Percentiles rank a stretch among this genome's conserved stretches.
These are phyloP conservation scores for Drosophila aff. DNA, from an alignment of 1,140 invertebrate genomes.

Conservation along the genomic window DNA sequence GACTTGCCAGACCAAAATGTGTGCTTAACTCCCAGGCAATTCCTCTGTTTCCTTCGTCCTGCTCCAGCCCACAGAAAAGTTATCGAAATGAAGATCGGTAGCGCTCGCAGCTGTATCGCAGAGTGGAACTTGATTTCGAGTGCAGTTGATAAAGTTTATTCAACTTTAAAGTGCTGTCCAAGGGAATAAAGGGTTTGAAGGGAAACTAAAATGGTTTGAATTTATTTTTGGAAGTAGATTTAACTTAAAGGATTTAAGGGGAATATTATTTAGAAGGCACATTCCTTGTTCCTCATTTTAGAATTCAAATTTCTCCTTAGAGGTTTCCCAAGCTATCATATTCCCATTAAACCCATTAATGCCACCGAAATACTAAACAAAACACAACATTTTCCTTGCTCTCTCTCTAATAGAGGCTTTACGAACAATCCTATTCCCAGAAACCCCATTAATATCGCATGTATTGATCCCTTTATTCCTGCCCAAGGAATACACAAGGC, in stretches of 20 bases:
- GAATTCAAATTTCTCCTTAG: too few species aligned
- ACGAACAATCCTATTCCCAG: slow-evolving; percentile 1
- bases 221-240: slow-evolving; percentile 4
- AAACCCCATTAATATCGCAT: slow-evolving; percentile 18
- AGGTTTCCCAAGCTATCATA: too few species aligned
- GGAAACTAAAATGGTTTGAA: background rate
- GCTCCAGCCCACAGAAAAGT: slow-evolving; percentile 30
- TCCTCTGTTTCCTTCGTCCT: background rate
- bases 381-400: background rate
- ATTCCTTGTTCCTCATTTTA: too few species aligned
- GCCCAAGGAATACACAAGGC: background rate
- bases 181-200: slow-evolving; percentile 11
- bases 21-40: slow-evolving; percentile 54
- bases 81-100: slow-evolving; percentile 53
- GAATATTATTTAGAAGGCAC: too few species aligned
- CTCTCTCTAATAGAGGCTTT: background rate
- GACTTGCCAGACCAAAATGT: slow-evolving; percentile 72
- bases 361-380: background rate
- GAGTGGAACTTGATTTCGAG: slow-evolving; percentile 49
- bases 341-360: slow-evolving; percentile 2
- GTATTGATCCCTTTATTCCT: slow-evolving; percentile 36
- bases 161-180: slow-evolving; percentile 45
- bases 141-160: slow-evolving; percentile 54
- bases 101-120: slow-evolving; percentile 39
- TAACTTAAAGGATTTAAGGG: background rate